A percentile compares a stretch with the other conserved stretches of the same genome.
Evolutionary conservation across 2,113 vertebrate genomes (phyloP).

Genomic region (Phoenicopterus ruber): DNA sequence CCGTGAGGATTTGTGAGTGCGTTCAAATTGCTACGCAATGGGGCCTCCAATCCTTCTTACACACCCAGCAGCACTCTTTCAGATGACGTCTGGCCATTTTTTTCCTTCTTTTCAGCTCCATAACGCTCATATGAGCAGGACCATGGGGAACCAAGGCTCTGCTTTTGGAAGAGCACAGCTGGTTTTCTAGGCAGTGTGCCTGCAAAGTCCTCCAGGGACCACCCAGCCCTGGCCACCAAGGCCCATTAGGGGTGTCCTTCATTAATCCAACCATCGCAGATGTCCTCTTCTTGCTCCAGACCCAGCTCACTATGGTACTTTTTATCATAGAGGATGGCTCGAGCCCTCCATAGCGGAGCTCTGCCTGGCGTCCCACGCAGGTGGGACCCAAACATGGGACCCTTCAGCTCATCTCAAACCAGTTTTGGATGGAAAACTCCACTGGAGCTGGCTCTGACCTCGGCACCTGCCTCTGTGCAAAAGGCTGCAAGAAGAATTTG

Average conservation of each 20-base stretch:
- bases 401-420: background rate
- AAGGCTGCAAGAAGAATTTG: background rate
- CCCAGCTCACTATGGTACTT: background rate
- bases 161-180: background rate
- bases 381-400: background rate
- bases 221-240: background rate
- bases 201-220: background rate
- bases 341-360: background rate
- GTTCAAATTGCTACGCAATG: background rate
- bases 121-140: rapidly evolving
- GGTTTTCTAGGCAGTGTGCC: background rate
- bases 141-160: background rate
- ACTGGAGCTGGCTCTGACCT: background rate
- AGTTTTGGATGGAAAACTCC: constrained; percentile 23
- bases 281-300: background rate
- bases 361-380: background rate
- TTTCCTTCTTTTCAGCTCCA: background rate
- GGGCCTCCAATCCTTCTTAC: background rate
- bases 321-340: background rate
- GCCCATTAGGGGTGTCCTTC: background rate
- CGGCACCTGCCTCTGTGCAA: background rate
- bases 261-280: rapidly evolving
- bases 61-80: background rate
- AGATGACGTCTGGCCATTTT: background rate
- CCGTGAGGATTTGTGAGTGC: background rate